Percentiles rank a stretch among this genome's conserved stretches.
These are phyloP conservation scores for Tinamus major DNA, from an alignment of 2,797 vertebrate species.

Conservation along the genomic window DNA sequence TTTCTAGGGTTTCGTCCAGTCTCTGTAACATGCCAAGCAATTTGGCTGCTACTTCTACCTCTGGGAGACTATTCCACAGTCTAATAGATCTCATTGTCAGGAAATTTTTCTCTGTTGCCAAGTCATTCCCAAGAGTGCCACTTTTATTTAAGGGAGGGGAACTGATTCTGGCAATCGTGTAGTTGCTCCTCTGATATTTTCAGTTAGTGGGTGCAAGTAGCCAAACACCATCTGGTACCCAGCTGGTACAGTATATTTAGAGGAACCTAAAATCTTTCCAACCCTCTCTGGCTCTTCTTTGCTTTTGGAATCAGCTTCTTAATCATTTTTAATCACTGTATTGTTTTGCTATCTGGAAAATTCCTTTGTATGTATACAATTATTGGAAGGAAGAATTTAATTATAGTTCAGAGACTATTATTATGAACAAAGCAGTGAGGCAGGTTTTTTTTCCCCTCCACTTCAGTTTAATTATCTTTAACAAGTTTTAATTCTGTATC, in stretches of 20 bases:
- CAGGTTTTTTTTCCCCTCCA: conserved; percentile 48
- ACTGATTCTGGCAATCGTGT: conserved; percentile 59
- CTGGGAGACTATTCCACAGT: conserved; percentile 59
- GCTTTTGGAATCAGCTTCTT: conserved; percentile 73
- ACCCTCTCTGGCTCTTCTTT: conserved; percentile 65
- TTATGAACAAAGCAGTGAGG: conserved; percentile 71
- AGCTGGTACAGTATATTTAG: conserved; percentile 75
- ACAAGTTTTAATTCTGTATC: conserved; percentile 76
- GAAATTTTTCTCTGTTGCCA: conserved; percentile 65
- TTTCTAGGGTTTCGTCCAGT: conserved; percentile 37
- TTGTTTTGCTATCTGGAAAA: conserved; percentile 76
- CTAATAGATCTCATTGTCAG: conserved; percentile 75
- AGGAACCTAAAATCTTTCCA: conserved; percentile 74
- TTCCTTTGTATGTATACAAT: conserved; percentile 76
- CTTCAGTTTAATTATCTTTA: conserved; percentile 78
- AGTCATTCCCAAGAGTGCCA: conserved; percentile 57
- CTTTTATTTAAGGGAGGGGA: conserved; percentile 76
- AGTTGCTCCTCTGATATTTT: conserved; percentile 68
- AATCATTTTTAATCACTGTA: conserved; percentile 78
- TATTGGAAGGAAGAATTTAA: conserved; percentile 79
- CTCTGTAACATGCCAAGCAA: conserved; percentile 41
- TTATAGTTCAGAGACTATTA: conserved; percentile 76
- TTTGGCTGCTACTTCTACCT: conserved; percentile 63
- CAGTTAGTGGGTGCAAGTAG: conserved; percentile 73
- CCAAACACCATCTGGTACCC: conserved; percentile 78